Base-by-base conservation (phyloP, 1,140 invertebrate species). In the Phthorimaea operculella region DNA sequence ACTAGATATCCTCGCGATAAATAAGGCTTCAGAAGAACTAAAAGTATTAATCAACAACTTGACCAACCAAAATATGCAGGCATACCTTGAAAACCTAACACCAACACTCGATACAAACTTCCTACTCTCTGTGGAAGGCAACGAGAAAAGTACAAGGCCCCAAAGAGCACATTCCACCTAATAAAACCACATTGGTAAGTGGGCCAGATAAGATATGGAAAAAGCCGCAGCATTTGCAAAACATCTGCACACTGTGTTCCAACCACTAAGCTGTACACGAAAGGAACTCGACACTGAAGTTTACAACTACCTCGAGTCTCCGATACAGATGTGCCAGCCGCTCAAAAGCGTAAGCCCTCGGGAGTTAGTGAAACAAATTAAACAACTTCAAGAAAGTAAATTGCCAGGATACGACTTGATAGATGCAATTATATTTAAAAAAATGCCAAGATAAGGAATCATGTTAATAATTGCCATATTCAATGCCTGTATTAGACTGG, bases 321-420 rank as follows among this genome's bases (percentile, higher is more conserved):
- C 50, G 4, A 48, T 16, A n/a, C 58, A 60, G 45, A 53, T 53
- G 51, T 60, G 42, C 21, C 33, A 55, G 39, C 58, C 58, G 12
- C 12, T 52, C 12, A 60, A 60, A 50, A 49, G 33, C 42, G 33
- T 42, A n/a, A 60, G 33, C 8, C 51, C 45, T 28, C 21, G 6
- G 6, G 21, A 28, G 21, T 28, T 28, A 28, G 21, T 28, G 6
- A 28, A 28, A 28, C 2, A 28, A 28, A 28, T 28, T 6, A 28
- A 28, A 28, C 39, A 56, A 60, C 52, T 7, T 56, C 4, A 45
- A 8, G 15, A 21, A 34, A 12, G 51, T 28, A 53, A 53, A 56
- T 60, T n/a, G 42, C 53, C 7, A n/a, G 44, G 10, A 10, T 45
- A 12, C 10, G 44, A 34, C 44, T 15, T 14, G 18, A 15, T 36